Base-by-base conservation (phyloP, 1,140 invertebrate genomes). In the Antheraea mylitta region DNA sequence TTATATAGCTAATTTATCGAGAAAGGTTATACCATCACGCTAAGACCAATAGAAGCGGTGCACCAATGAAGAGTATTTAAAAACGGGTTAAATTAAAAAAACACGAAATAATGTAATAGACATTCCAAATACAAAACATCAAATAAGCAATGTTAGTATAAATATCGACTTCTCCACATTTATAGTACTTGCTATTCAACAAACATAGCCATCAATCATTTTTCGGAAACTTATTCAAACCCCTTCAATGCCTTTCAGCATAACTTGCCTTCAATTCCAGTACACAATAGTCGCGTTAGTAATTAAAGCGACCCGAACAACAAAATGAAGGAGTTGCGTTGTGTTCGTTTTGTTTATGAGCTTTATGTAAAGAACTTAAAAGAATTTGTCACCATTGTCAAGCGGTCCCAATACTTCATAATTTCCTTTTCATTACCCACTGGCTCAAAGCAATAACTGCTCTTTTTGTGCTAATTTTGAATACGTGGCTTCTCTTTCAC, bases 231-330 rank as follows among this genome's bases (percentile, higher is more conserved):
- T 6, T 18, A 37, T 36, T 19, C 18, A 30, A 13, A 63, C 61
- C 19, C 10, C n/a, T 53, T 53, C 45, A 53, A 53, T 16, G 13
- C 7, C 61, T 63, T 18, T 63, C 4, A n/a, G 61, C 30, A 30
- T 37, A 61, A 22, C 59, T 61, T 61, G 59, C 30, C 30, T 61
- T 61, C 19, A 73, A 70, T 68, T 48, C 70, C 18, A 48, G 48
- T 58, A 60, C 62, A 65, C 64, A 67, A 53, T 53, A 53, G 16
- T 13, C 16, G 45, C 16, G 45, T 64, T 64, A 77, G 74, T 78
- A 80, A 80, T 80, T 80, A 80, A 78, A 78, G 63, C 48, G 58
- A 53, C 19, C 65, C 22, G 72, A 70, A 72, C 61, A 66, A 53
- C 66, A 73, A 69, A 69, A 64, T 66, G 64, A 73, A 72, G 67